A percentile compares a stretch with the other conserved stretches of the same genome.
These are phyloP conservation scores for Thamnophis elegans DNA, from an alignment of 2,797 vertebrate genomes.

Conservation along the genomic window DNA sequence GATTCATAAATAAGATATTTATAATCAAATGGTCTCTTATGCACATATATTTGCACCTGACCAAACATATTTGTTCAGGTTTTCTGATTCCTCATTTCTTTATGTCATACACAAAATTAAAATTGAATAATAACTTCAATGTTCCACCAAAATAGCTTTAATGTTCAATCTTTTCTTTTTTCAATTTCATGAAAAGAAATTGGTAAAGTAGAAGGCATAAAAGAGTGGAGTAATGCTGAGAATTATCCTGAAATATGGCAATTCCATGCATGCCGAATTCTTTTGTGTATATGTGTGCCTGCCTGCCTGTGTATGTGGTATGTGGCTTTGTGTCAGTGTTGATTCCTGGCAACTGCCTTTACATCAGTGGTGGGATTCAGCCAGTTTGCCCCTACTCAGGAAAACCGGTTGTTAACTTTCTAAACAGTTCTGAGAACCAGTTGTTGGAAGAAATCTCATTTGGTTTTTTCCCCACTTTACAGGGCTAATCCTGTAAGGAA, in stretches of 20 bases:
- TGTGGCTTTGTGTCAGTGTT: background rate
- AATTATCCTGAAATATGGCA: background rate
- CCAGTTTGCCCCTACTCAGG: no score
- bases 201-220: background rate
- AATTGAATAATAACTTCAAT: background rate
- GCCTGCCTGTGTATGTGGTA: background rate
- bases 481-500: no score
- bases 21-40: background rate
- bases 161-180: background rate
- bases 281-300: background rate
- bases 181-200: background rate
- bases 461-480: no score
- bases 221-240: background rate
- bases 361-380: background rate
- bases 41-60: background rate
- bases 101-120: background rate
- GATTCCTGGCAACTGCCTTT: background rate
- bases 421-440: no score
- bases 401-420: no score
- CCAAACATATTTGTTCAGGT: background rate
- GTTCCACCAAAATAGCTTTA: background rate
- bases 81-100: background rate
- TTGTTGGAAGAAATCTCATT: no score
- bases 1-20: background rate
- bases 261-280: background rate